A percentile compares a stretch with the other conserved stretches of the same genome.
Evolutionary conservation across 2,797 vertebrate genomes (phyloP).

Genomic region (Melanotaenia boesemani): DNA sequence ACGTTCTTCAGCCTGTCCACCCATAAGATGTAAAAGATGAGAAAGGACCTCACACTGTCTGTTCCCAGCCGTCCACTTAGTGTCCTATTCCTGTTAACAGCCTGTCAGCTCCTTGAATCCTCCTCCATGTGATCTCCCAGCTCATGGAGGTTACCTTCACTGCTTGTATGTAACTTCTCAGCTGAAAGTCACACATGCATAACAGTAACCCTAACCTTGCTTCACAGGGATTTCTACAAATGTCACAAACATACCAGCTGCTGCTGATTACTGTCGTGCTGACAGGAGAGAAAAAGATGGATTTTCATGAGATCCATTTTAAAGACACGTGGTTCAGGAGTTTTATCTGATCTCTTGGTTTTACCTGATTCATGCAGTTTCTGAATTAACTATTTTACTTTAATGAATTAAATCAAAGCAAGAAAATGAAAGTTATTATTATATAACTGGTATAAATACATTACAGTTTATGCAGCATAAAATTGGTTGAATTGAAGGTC

Average conservation of each 20-base stretch:
- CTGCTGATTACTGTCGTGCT: conserved; percentile 23
- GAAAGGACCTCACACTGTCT: neutral
- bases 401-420: no score
- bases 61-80: neutral
- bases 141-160: conserved; percentile 49
- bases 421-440: no score
- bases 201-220: conserved; percentile 43
- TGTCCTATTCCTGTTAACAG: conserved; percentile 17
- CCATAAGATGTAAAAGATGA: neutral
- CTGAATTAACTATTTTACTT: no score
- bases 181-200: conserved; percentile 40
- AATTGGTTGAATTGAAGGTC: no score
- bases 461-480: no score
- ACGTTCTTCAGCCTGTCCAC: no score
- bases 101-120: conserved; percentile 25
- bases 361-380: no score
- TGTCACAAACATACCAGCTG: conserved; percentile 59
- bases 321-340: neutral
- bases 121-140: neutral
- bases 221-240: conserved; percentile 54
- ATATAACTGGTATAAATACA: no score
- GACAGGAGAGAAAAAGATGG: conserved; percentile 31
- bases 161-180: conserved; percentile 1
- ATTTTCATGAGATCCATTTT: conserved; percentile 10
- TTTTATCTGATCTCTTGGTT: conserved; percentile 3